Conservation (phyloP, 1,140 invertebrate species). For the Sesamia nonagrioides region DNA sequence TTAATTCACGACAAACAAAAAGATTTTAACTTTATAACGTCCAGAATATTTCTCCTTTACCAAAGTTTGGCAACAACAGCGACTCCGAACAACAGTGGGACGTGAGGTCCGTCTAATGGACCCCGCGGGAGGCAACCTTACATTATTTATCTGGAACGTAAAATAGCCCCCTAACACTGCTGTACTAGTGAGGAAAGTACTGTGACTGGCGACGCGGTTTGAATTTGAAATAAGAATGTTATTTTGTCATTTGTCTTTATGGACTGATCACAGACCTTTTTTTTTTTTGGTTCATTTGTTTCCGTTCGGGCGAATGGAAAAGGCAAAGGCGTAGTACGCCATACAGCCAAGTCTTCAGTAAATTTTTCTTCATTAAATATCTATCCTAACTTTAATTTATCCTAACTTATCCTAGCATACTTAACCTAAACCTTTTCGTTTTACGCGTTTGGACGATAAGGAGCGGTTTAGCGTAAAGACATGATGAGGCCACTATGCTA, state of each 20-base stretch:
- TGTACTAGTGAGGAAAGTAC: neutral
- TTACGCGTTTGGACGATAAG: no score
- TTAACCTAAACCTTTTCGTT: no score
- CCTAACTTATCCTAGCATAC: no score
- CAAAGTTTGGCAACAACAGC: constrained; percentile 24
- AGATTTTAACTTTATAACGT: constrained; percentile 1
- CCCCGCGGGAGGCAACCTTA: constrained; percentile 36
- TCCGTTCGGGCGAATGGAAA: no score
- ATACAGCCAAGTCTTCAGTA: no score
- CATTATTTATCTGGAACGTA: constrained; percentile 44
- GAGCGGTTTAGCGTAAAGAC: no score
- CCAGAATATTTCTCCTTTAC: neutral
- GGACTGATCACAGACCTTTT: no score
- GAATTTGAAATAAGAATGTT: constrained; percentile 4
- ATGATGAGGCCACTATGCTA: no score
- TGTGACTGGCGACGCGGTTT: neutral
- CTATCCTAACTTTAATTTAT: no score
- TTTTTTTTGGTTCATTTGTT: no score
- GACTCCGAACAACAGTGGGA: constrained; percentile 41
- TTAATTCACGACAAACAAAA: neutral
- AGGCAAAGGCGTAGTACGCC: no score
- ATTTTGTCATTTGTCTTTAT: neutral
- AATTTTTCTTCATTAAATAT: no score
- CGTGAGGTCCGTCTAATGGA: constrained; percentile 50
- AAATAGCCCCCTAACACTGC: constrained; percentile 11